phyloP scores from a whole-genome alignment of 2,888 invertebrate genomes.

The Reticulitermes lucifugus region DNA sequence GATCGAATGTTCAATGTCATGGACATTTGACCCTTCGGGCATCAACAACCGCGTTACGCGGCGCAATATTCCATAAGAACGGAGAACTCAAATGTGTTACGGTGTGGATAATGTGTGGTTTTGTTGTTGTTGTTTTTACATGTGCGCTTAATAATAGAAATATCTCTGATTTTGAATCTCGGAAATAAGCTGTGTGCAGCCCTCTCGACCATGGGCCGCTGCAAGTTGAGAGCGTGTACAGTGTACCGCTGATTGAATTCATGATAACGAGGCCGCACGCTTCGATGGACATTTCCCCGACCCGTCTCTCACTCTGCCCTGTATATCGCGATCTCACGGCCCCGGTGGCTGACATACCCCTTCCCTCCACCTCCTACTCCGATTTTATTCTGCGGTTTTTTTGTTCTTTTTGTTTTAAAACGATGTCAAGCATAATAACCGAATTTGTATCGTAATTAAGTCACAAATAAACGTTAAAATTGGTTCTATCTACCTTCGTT shows the following conservation, averaged over 20 bases:
- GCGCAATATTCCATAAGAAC: no score
- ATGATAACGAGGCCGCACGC: conserved; percentile 26
- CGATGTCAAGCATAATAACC: conserved; percentile 5
- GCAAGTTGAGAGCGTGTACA: conserved; percentile 15
- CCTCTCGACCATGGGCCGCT: background rate
- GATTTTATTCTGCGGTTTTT: background rate
- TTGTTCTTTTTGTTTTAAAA: conserved; percentile 10
- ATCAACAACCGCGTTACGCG: no score
- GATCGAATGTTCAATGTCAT: no score
- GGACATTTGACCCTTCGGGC: no score
- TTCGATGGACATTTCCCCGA: conserved; percentile 41
- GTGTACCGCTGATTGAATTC: conserved; percentile 5
- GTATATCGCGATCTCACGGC: conserved; percentile 40
- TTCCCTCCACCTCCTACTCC: background rate
- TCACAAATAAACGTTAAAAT: background rate
- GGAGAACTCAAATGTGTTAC: no score
- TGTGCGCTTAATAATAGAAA: no score
- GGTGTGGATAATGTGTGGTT: no score
- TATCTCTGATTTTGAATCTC: no score
- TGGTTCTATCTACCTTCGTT: background rate
- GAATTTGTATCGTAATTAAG: conserved; percentile 9
- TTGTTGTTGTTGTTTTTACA: no score
- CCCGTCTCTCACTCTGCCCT: conserved; percentile 34
- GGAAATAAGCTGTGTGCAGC: no score
- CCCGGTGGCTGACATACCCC: conserved; percentile 27